These are phyloP conservation scores for Gallinago undulata DNA, from an alignment of 2,113 vertebrate genomes.

Conservation along the genomic window DNA sequence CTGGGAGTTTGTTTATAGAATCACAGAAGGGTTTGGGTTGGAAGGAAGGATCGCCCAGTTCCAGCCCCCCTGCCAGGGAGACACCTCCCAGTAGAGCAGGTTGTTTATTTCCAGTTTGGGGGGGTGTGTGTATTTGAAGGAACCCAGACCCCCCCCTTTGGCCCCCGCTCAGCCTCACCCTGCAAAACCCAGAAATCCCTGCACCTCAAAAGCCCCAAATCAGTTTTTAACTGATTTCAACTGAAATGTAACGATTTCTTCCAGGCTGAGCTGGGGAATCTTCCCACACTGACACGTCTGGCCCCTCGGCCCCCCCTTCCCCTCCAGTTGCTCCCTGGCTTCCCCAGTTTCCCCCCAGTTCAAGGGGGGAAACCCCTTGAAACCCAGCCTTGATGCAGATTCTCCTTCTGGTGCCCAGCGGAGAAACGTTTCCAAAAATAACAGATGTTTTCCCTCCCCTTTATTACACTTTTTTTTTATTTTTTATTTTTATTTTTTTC, in stretches of 20 bases:
- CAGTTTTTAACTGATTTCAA: not conserved
- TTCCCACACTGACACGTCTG: fast-evolving
- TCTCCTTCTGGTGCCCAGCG: not conserved
- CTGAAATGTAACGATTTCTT: no score
- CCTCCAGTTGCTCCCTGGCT: fast-evolving
- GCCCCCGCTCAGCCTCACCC: not conserved
- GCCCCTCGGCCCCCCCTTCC: not conserved
- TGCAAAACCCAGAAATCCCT: not conserved
- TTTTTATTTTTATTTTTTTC: not conserved
- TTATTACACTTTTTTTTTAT: not conserved
- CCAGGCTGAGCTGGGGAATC: not conserved
- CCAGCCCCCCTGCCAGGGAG: no score
- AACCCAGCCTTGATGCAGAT: not conserved
- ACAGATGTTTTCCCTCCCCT: not conserved
- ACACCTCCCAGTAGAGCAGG: no score
- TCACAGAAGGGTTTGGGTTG: no score
- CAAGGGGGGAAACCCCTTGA: no score
- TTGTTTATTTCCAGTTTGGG: no score
- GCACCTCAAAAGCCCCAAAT: not conserved
- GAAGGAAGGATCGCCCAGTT: no score
- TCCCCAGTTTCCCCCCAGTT: not conserved
- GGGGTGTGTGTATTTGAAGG: not conserved
- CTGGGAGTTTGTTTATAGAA: no score
- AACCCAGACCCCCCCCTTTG: not conserved
- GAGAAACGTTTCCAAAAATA: not conserved